These are phyloP conservation scores for Polydrusus cervinus DNA, from an alignment of 2,888 invertebrate genomes.

Conservation along the genomic window DNA sequence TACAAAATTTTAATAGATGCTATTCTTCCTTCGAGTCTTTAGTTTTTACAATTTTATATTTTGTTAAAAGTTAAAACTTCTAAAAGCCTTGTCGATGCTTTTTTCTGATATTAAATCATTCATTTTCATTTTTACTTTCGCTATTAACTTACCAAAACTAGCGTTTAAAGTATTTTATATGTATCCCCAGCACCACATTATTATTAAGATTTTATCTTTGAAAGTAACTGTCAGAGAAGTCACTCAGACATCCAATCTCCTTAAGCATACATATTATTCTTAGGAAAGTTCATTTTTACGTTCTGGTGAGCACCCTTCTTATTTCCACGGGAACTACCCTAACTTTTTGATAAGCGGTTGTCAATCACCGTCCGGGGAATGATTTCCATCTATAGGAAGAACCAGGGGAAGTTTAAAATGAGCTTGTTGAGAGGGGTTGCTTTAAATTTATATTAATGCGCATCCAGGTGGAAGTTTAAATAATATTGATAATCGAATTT, in stretches of 20 bases:
- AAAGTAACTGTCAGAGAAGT: constrained; percentile 53
- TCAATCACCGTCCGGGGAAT: constrained; percentile 53
- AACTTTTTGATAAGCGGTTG: constrained; percentile 55
- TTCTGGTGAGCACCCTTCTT: constrained; percentile 52
- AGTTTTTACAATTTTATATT: too few relatives aligned
- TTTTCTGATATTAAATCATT: too few relatives aligned
- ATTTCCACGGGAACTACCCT: constrained; percentile 51
- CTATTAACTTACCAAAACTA: too few relatives aligned
- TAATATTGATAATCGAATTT: not conserved
- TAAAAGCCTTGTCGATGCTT: too few relatives aligned
- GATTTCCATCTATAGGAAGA: constrained; percentile 41
- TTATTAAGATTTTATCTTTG: constrained; percentile 52
- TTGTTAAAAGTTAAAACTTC: too few relatives aligned
- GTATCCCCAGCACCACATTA: constrained; percentile 28
- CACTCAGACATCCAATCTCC: constrained; percentile 51
- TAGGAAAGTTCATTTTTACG: constrained; percentile 53
- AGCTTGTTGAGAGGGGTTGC: constrained; percentile 22
- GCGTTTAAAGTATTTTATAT: not conserved
- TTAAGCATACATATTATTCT: constrained; percentile 53
- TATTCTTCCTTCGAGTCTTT: too few relatives aligned
- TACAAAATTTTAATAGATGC: too few relatives aligned
- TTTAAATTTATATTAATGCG: constrained; percentile 25
- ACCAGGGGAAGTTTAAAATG: constrained; percentile 37
- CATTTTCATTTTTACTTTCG: too few relatives aligned
- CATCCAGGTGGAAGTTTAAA: constrained; percentile 6